phyloP scores from a whole-genome alignment of 2,888 invertebrate species.

The Eristalis intricaria region DNA sequence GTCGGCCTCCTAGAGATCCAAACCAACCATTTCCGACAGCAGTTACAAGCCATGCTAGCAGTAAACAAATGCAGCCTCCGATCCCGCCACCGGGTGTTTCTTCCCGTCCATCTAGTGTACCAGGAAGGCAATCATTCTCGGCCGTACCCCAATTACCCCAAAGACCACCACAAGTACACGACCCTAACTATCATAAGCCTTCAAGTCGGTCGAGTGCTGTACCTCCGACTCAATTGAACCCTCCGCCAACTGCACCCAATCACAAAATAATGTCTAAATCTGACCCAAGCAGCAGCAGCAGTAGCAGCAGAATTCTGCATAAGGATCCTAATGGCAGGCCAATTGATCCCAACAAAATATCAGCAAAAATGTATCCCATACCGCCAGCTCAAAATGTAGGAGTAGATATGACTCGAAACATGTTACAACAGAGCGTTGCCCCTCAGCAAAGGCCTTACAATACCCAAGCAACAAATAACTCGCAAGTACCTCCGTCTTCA shows the following conservation, averaged over 20 bases:
- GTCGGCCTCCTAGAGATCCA: slow-evolving; percentile 75
- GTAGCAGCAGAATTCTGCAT: slow-evolving; percentile 62
- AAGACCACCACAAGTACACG: slow-evolving; percentile 72
- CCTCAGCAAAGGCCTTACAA: slow-evolving; percentile 68
- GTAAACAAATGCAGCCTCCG: slow-evolving; percentile 70
- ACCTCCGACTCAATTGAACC: slow-evolving; percentile 70
- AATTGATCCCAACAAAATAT: slow-evolving; percentile 63
- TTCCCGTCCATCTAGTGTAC: slow-evolving; percentile 64
- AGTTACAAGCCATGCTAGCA: slow-evolving; percentile 48
- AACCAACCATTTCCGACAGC: slow-evolving; percentile 72
- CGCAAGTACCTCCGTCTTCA: slow-evolving; percentile 69
- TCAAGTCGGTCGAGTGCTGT: slow-evolving; percentile 68
- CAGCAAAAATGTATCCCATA: slow-evolving; percentile 66
- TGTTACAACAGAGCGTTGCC: slow-evolving; percentile 62
- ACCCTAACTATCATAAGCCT: slow-evolving; percentile 79
- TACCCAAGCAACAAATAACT: slow-evolving; percentile 67
- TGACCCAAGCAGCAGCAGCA: slow-evolving; percentile 52
- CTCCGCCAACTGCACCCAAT: slow-evolving; percentile 49
- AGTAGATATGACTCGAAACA: slow-evolving; percentile 72
- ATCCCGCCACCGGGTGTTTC: slow-evolving; percentile 65
- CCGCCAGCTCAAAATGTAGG: slow-evolving; percentile 64
- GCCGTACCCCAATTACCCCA: slow-evolving; percentile 62
- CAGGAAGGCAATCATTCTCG: slow-evolving; percentile 44
- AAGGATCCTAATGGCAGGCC: slow-evolving; percentile 67
- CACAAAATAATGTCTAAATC: slow-evolving; percentile 71